Evolutionary conservation across 92 coral and sea anemone genomes (phyloP).

Genomic region (Montipora capitata): DNA sequence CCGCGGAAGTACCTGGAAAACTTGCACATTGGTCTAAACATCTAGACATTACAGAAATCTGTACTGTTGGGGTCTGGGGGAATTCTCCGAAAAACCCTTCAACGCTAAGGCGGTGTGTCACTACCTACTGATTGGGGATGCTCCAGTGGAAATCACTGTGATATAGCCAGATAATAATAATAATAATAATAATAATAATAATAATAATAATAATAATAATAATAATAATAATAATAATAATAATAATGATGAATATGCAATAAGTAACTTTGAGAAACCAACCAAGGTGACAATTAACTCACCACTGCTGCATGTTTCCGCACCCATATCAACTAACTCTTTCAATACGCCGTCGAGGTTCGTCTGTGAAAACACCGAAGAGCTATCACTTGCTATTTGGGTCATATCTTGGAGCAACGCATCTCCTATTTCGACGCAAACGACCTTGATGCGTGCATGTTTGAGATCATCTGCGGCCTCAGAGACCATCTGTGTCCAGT

Average conservation of each 20-base stretch:
- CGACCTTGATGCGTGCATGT: conserved; percentile 36
- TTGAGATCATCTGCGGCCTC: conserved; percentile 49
- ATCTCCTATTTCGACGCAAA: conserved; percentile 58
- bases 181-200: no score
- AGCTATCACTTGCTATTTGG: background rate
- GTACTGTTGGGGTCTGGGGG: no score
- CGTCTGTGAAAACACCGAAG: conserved; percentile 15
- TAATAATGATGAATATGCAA: no score
- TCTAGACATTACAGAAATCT: no score
- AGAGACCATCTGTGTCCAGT: conserved; percentile 41
- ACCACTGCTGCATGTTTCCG: conserved; percentile 26
- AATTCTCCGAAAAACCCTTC: no score
- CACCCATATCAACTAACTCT: conserved; percentile 6
- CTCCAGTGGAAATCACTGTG: no score
- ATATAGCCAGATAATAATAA: no score
- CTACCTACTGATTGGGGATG: no score
- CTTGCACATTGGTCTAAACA: background rate
- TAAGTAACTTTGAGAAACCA: no score
- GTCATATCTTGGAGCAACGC: conserved; percentile 14
- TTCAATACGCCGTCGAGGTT: conserved; percentile 26
- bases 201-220: no score
- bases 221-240: no score
- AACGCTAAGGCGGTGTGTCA: no score
- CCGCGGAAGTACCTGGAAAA: background rate
- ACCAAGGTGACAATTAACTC: background rate